These are phyloP conservation scores for Drosophila monieri DNA, from an alignment of 2,888 invertebrate genomes.

Conservation along the genomic window DNA sequence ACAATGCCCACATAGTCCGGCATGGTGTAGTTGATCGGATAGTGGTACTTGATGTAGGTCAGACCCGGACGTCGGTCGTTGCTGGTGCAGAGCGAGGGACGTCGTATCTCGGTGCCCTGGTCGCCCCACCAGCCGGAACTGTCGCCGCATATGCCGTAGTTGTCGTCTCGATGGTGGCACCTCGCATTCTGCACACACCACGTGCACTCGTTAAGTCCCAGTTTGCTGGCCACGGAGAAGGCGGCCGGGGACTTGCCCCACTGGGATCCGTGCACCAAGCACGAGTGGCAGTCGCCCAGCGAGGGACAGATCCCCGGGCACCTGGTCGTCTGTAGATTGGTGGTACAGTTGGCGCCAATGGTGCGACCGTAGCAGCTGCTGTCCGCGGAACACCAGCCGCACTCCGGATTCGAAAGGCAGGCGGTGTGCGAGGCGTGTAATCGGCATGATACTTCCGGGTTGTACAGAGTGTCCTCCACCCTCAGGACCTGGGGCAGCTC, in stretches of 20 bases:
- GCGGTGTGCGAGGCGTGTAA: constrained; percentile 90
- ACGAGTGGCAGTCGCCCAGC: constrained; percentile 94
- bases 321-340: constrained; percentile 93
- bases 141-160: constrained; percentile 91
- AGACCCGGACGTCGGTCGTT: constrained; percentile 93
- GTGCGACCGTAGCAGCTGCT: constrained; percentile 93
- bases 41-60: constrained; percentile 94
- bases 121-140: constrained; percentile 96
- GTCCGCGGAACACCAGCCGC: constrained; percentile 96
- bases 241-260: constrained; percentile 67
- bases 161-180: constrained; percentile 94
- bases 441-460: constrained; percentile 91
- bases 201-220: constrained; percentile 91
- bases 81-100: constrained; percentile 90
- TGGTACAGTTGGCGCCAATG: constrained; percentile 94
- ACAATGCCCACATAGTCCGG: constrained; percentile 95
- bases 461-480: constrained; percentile 87
- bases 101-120: constrained; percentile 90
- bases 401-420: constrained; percentile 95
- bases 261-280: constrained; percentile 89
- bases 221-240: constrained; percentile 89
- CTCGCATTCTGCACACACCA: constrained; percentile 97
- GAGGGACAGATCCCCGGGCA: constrained; percentile 96
- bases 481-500: constrained; percentile 93
- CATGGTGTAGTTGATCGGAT: constrained; percentile 93